Evolutionary conservation across 1,140 invertebrate species (phyloP), one percentile per base, ranked within the genome.

Genomic region (Leptinotarsa undecemlineata): DNA sequence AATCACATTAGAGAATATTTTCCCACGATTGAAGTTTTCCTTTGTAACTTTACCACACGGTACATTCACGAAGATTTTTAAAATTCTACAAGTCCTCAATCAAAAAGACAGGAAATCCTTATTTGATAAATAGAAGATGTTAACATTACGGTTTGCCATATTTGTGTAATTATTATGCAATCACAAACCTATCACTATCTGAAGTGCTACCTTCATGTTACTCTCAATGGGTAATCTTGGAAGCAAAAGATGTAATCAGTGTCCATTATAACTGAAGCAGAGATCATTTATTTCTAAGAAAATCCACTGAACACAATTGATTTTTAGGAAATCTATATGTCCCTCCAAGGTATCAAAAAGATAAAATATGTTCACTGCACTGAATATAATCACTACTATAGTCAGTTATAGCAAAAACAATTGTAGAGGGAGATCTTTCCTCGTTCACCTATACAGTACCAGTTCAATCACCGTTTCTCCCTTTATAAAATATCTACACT

Each of bases 91-190:
- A 57, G 17, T 57, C 15, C 0, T 5, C 51, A 57, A 57, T 57
- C 1, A n/a, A 19, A 19, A 57, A 57, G 15, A 57, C 51, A 57
- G 51, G 51, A 57, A 57, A 57, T 57, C 51, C 51, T 57, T 57
- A 57, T 57, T 57, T 19, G 51, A 57, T 17, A 17, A 57, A 57
- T 57, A 57, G 51, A 57, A 57, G 51, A 57, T 57, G 51, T 19
- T 15, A 57, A 57, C 51, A 57, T 57, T 57, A 57, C 51, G 51
- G 51, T 57, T 57, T 8, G 51, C 51, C 51, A 57, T 57, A 57
- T 57, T 57, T 57, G 51, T 57, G 6, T 57, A 57, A 57, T 57
- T 57, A 57, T 57, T n/a, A 57, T 57, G 51, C n/a, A 57, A 57
- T 57, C 15, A 17, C 17, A 57, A 19, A 19, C 51, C 51, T 3